Evolutionary conservation across 2,797 vertebrate genomes (phyloP), one percentile per base, ranked within the genome.

Genomic region (Oceanodroma leucorhoa): DNA sequence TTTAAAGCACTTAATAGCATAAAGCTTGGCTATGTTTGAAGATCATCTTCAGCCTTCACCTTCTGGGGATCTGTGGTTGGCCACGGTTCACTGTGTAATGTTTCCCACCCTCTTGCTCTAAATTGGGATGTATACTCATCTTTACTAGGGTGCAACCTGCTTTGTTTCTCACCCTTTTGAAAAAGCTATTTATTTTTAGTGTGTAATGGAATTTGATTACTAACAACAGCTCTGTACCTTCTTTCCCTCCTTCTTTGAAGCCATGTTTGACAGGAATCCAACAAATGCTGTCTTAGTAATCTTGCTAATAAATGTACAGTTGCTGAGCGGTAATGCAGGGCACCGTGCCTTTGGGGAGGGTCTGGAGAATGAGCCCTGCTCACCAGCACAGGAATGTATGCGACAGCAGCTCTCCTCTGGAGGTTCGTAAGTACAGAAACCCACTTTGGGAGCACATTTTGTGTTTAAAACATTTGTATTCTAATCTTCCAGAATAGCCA

Each of bases 1-100:
- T 76, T 77, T 51, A 72, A 87, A 93, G 62, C 6, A 16, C 66
- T 90, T 79, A 82, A 48, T 16, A 87, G 66, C 45, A 61, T 36
- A 69, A 84, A 58, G 41, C 62, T 87, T 55, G 27, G 27, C 51
- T 82, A 10, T 41, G 29, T 62, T 89, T 89, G 60, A 89, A 89
- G 91, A 84, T 61, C 73, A 50, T 72, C 78, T 86, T 92, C 53
- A 89, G 43, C 67, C 30, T 60, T 79, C 70, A 21, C 29, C n/a
- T 85, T 90, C 55, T 60, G 51, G 71, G 48, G 34, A 55, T 60
- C 64, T 83, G 43, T 34, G 58, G 50, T 55, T 8, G 11, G 48
- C 38, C 36, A 27, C 0, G 0, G 26, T 53, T 90, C 72, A 64
- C 34, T 67, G 40, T 0, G 2, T 26, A 61, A 61, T 29, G 14